These are phyloP conservation scores for Halictus quadricinctus DNA, from an alignment of 2,888 invertebrate species.

Conservation along the genomic window DNA sequence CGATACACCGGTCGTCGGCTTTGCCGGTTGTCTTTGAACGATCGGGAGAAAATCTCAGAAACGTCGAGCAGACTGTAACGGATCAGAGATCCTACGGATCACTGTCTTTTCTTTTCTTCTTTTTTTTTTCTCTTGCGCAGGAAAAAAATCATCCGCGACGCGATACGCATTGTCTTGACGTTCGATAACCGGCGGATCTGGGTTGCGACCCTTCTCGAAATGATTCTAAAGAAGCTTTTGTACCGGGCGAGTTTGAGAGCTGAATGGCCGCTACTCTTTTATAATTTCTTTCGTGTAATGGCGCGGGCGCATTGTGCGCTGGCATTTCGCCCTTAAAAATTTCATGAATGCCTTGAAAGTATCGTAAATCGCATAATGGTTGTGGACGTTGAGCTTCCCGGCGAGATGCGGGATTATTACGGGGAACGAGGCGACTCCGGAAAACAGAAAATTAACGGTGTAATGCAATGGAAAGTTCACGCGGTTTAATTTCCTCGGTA, in stretches of 20 bases:
- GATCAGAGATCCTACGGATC: neutral
- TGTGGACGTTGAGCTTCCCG: neutral
- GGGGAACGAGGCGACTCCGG: neutral
- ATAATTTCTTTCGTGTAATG: conserved; percentile 13
- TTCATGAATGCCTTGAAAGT: neutral
- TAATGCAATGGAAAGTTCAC: neutral
- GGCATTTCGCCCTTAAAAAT: conserved; percentile 11
- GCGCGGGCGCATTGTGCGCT: conserved; percentile 1
- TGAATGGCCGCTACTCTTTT: conserved; percentile 9
- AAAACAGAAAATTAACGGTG: neutral
- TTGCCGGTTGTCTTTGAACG: neutral
- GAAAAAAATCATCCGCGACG: neutral
- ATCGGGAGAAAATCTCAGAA: neutral
- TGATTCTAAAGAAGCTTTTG: neutral
- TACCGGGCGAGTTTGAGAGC: neutral
- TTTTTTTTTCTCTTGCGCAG: neutral
- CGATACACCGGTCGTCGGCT: neutral
- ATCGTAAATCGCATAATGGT: conserved; percentile 8
- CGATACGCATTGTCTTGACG: conserved; percentile 9
- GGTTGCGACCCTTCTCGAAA: conserved; percentile 6
- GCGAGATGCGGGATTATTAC: neutral
- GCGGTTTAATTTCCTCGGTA: neutral
- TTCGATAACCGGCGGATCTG: conserved; percentile 9
- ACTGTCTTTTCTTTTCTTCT: neutral
- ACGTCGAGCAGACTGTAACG: neutral